Conservation (phyloP, 2,888 invertebrate genomes). For the Schizotus pectinicornis region DNA sequence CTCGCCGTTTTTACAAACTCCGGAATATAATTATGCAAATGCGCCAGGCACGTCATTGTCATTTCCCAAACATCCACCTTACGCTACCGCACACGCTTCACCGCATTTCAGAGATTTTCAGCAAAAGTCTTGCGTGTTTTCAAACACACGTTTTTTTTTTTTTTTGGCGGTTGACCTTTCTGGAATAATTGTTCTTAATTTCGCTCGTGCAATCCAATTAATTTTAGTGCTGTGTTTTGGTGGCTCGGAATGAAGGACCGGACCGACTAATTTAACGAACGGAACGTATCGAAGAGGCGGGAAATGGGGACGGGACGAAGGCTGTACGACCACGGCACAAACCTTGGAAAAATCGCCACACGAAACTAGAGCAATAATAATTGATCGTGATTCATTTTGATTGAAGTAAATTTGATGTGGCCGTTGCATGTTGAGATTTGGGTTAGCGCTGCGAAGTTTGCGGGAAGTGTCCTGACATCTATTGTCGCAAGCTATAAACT, state of each 20-base stretch:
- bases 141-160: neutral
- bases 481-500: no score
- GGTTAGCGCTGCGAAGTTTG: no score
- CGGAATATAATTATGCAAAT: conserved; percentile 38
- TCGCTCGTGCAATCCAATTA: neutral
- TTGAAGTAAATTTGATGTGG: no score
- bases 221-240: no score
- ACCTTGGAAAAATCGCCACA: no score
- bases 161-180: neutral
- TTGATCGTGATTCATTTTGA: no score
- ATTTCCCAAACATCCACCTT: conserved; percentile 36
- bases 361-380: no score
- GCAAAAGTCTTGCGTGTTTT: conserved; percentile 8
- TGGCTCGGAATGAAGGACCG: neutral
- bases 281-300: neutral
- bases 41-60: conserved; percentile 38
- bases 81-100: conserved; percentile 36
- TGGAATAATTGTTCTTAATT: neutral
- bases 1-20: conserved; percentile 31
- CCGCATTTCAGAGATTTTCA: conserved; percentile 24
- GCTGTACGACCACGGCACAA: no score
- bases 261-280: neutral
- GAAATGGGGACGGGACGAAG: neutral
- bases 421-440: no score
- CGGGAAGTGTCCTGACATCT: no score